Evolutionary conservation across 2,797 vertebrate species (phyloP).

Genomic region (Phrynocephalus forsythii): DNA sequence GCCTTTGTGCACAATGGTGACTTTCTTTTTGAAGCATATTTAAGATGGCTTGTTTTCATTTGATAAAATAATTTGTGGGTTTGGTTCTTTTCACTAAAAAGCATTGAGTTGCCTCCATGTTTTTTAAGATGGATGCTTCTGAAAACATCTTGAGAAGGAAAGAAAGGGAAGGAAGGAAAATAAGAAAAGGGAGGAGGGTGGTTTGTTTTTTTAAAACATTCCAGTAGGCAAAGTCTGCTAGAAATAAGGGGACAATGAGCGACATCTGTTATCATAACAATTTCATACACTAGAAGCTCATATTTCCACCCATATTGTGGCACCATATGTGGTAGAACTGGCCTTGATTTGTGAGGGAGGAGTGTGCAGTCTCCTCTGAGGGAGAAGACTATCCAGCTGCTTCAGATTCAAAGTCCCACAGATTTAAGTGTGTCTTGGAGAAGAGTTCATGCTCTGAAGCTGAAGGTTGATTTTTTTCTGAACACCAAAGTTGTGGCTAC

Average conservation of each 20-base stretch:
- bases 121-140: slow-evolving; percentile 12
- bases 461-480: neutral
- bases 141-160: neutral
- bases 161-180: neutral
- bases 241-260: neutral
- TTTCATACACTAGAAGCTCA: neutral
- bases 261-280: neutral
- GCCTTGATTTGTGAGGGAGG: neutral
- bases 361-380: no score
- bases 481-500: neutral
- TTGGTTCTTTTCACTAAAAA: slow-evolving; percentile 2
- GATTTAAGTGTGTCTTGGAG: neutral
- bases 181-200: neutral
- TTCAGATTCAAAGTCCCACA: neutral
- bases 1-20: neutral
- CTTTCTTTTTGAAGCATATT: slow-evolving; percentile 6
- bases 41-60: slow-evolving; percentile 29
- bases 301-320: neutral
- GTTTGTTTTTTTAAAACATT: neutral
- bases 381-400: neutral
- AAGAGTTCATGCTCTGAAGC: neutral
- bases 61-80: slow-evolving; percentile 31
- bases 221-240: neutral
- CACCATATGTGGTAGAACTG: neutral
- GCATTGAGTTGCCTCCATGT: slow-evolving; percentile 10